A percentile compares a stretch with the other conserved stretches of the same genome.
Conservation (phyloP, 2,113 vertebrate genomes). For the Apodemus sylvaticus region DNA sequence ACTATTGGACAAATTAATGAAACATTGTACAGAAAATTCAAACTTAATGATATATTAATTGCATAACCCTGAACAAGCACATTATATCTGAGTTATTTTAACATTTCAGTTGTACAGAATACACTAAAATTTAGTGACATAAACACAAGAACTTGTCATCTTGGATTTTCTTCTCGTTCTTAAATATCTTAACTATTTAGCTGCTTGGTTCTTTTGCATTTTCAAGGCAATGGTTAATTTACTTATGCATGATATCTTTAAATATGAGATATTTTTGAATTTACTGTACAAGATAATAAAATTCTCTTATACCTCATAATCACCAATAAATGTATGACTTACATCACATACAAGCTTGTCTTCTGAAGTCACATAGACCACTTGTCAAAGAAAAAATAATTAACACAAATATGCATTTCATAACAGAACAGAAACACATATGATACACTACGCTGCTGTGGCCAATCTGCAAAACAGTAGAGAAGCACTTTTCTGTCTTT, state of each 20-base stretch:
- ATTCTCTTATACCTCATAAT: not conserved
- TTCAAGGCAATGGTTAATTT: not conserved
- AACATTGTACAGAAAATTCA: not conserved
- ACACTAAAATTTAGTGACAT: not conserved
- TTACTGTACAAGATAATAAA: not conserved
- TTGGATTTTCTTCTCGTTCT: constrained; percentile 16
- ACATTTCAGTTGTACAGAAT: constrained; percentile 41
- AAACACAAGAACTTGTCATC: not conserved
- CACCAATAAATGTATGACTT: not conserved
- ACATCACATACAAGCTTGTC: not conserved
- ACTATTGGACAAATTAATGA: constrained; percentile 47
- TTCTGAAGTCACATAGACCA: not conserved
- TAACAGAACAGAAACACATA: not conserved
- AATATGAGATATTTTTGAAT: not conserved
- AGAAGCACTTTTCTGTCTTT: not conserved
- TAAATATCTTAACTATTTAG: not conserved
- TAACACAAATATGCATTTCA: not conserved
- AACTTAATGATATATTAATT: constrained; percentile 18
- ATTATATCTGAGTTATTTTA: not conserved
- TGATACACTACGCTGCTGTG: not conserved
- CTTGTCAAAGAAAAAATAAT: not conserved
- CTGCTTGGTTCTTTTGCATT: not conserved
- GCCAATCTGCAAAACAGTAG: not conserved
- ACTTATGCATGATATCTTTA: not conserved
- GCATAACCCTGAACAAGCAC: not conserved